Conservation (phyloP, 2,113 vertebrate genomes). For the Bothrops jararaca region DNA sequence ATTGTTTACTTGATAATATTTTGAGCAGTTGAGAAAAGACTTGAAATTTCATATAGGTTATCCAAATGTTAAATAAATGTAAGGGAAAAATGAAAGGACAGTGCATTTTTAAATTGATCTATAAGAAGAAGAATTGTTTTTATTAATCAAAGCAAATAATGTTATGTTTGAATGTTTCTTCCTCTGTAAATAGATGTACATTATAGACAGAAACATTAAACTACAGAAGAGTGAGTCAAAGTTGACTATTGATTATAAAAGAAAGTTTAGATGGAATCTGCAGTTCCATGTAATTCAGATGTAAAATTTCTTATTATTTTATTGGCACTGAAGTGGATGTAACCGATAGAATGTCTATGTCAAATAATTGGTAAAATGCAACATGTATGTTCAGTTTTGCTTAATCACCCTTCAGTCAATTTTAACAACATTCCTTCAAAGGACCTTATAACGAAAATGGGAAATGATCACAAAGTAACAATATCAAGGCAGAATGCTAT, state of each 20-base stretch:
- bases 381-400: background rate
- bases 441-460: background rate
- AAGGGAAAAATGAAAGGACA: background rate
- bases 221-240: background rate
- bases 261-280: background rate
- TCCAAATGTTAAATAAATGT: background rate
- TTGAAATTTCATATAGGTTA: background rate
- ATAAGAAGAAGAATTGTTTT: background rate
- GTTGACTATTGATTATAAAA: background rate
- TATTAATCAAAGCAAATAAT: background rate
- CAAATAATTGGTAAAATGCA: background rate
- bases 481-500: background rate
- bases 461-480: background rate
- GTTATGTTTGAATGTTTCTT: background rate
- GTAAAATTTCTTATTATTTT: background rate
- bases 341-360: background rate
- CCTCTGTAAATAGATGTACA: background rate
- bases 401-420: background rate
- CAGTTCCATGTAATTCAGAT: background rate
- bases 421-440: background rate
- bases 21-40: background rate
- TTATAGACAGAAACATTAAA: background rate
- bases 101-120: background rate
- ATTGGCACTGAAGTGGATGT: background rate
- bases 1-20: background rate